These are phyloP conservation scores for Pegoplata infirma DNA, from an alignment of 2,888 invertebrate species.

Conservation along the genomic window DNA sequence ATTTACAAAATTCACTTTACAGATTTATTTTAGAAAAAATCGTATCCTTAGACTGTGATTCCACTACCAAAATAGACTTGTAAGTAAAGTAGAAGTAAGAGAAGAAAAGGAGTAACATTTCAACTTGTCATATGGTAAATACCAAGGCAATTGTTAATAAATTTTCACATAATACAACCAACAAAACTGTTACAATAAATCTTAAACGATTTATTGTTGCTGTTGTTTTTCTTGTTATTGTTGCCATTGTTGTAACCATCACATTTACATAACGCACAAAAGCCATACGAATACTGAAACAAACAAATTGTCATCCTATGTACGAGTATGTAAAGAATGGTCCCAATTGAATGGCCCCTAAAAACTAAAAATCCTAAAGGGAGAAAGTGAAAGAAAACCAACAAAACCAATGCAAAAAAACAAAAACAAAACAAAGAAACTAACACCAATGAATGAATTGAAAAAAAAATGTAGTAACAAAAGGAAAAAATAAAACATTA, in stretches of 20 bases:
- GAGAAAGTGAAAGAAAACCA: not conserved
- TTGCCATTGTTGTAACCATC: not conserved
- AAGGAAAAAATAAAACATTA: constrained; percentile 5
- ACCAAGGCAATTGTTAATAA: constrained; percentile 23
- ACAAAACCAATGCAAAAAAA: no score
- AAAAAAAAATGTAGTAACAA: constrained; percentile 6
- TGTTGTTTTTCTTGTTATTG: not conserved
- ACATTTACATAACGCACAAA: constrained; percentile 13
- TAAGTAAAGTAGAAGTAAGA: no score
- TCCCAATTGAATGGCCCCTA: constrained; percentile 3
- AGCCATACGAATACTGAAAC: not conserved
- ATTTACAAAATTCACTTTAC: no score
- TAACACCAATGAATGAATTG: not conserved
- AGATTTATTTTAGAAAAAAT: no score
- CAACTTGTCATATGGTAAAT: constrained; percentile 13
- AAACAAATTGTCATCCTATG: not conserved
- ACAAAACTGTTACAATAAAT: constrained; percentile 15
- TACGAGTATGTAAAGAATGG: not conserved
- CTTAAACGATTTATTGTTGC: constrained; percentile 26
- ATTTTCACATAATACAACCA: constrained; percentile 15
- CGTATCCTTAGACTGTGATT: no score
- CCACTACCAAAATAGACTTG: not conserved
- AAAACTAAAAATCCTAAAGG: not conserved
- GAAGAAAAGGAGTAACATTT: not conserved
- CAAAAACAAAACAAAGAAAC: no score